Conservation (phyloP, 2,888 invertebrate species). For the Volucella inanis region DNA sequence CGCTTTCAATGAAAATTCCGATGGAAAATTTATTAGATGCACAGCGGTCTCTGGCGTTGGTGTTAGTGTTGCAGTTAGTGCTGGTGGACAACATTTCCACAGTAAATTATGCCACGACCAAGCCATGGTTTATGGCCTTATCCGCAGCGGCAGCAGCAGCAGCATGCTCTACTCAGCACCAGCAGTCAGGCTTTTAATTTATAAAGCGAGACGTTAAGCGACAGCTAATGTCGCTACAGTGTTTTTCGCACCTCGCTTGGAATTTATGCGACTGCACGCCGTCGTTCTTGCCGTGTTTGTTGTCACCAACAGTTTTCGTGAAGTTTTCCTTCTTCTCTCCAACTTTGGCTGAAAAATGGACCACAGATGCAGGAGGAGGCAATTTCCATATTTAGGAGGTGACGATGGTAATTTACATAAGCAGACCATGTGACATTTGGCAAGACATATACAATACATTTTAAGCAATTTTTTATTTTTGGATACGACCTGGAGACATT, state of each 20-base stretch:
- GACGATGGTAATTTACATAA: conserved; percentile 70
- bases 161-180: background rate
- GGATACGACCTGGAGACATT: conserved; percentile 24
- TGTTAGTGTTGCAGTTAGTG: conserved; percentile 8
- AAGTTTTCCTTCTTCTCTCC: conserved; percentile 40
- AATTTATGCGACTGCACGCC: conserved; percentile 73
- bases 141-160: conserved; percentile 37
- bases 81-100: conserved; percentile 66
- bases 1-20: conserved; percentile 71
- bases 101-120: conserved; percentile 73
- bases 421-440: conserved; percentile 66
- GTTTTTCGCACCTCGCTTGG: conserved; percentile 73
- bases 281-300: conserved; percentile 41
- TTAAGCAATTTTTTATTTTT: conserved; percentile 15
- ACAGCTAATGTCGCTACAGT: conserved; percentile 73
- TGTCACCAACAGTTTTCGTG: conserved; percentile 49
- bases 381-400: conserved; percentile 68
- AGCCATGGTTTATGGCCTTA: conserved; percentile 70
- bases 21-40: conserved; percentile 71
- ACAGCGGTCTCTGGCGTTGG: conserved; percentile 23
- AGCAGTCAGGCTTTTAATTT: conserved; percentile 71
- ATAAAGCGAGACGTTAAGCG: conserved; percentile 72
- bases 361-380: conserved; percentile 17
- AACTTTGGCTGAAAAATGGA: conserved; percentile 12
- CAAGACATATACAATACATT: conserved; percentile 3